phyloP scores from a whole-genome alignment of 2,797 vertebrate genomes.

The Champsocephalus esox region DNA sequence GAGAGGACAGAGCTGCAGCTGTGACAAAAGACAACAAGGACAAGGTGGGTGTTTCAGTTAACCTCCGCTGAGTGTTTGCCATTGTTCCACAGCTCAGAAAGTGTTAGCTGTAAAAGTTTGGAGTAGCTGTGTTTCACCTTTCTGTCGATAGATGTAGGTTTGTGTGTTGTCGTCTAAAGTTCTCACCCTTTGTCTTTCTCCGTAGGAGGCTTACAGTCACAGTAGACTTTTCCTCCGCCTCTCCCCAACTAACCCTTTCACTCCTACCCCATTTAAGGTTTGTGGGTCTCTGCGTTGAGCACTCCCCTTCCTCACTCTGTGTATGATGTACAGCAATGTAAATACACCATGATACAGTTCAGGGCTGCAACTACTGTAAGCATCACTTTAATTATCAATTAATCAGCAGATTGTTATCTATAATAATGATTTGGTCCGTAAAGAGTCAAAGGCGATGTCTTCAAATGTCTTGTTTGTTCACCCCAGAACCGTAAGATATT shows the following conservation, averaged over 20 bases:
- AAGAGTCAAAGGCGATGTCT: too few species aligned
- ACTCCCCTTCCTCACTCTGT: conserved; percentile 27
- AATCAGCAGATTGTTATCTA: too few species aligned
- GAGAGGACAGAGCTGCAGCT: conserved; percentile 68
- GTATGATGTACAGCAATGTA: conserved; percentile 46
- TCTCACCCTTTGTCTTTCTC: conserved; percentile 90
- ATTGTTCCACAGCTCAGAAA: conserved; percentile 14
- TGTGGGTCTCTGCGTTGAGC: conserved; percentile 84
- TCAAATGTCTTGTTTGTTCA: too few species aligned
- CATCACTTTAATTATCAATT: too few species aligned
- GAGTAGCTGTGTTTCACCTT: not conserved
- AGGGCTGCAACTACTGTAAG: too few species aligned
- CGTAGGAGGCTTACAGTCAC: conserved; percentile 93
- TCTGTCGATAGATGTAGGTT: conserved; percentile 28
- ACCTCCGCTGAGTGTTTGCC: not conserved
- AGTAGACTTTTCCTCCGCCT: conserved; percentile 92
- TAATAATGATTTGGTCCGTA: too few species aligned
- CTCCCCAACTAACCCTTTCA: conserved; percentile 98
- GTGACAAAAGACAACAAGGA: conserved; percentile 63
- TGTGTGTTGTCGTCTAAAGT: conserved; percentile 67
- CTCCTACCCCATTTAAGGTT: conserved; percentile 99
- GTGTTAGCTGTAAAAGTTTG: not conserved
- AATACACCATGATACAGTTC: not conserved
- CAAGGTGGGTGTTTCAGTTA: conserved; percentile 77
- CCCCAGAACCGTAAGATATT: too few species aligned